These are phyloP conservation scores for Tretioscincus oriximinensis DNA, from an alignment of 2,113 vertebrate genomes.

Conservation along the genomic window DNA sequence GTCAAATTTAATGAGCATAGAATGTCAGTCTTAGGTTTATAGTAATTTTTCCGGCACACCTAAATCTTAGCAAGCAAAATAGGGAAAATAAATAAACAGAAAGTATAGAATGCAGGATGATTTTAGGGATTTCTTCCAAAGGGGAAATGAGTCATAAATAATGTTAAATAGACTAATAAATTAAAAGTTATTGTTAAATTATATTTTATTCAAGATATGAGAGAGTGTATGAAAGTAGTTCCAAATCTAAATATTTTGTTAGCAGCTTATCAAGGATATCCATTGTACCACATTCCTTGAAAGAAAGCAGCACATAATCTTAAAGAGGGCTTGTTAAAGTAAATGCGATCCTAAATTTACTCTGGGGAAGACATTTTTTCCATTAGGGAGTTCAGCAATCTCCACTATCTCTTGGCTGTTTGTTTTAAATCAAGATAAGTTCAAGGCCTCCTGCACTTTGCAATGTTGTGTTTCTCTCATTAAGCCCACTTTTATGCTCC, in stretches of 20 bases:
- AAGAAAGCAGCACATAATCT: background rate
- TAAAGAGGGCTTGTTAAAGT: background rate
- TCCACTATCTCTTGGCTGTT: background rate
- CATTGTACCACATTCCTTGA: background rate
- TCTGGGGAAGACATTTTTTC: slow-evolving; percentile 8
- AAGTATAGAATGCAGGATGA: rapidly evolving
- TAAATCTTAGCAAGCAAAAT: too few species aligned
- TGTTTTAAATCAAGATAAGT: slow-evolving; percentile 7
- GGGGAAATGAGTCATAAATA: too few species aligned
- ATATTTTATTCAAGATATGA: background rate
- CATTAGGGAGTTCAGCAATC: background rate
- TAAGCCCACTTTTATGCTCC: background rate
- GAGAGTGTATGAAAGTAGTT: background rate
- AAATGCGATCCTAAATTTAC: slow-evolving; percentile 6
- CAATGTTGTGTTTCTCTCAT: background rate
- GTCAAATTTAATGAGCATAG: background rate
- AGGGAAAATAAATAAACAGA: too few species aligned
- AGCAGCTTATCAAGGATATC: background rate
- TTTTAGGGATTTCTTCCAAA: too few species aligned
- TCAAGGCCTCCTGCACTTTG: background rate
- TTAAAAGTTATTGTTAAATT: background rate
- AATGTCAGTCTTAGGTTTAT: background rate
- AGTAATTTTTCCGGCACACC: background rate
- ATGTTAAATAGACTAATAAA: background rate
- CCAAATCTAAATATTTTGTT: background rate